Base-by-base conservation (phyloP, 2,113 vertebrate genomes). In the Vidua macroura region DNA sequence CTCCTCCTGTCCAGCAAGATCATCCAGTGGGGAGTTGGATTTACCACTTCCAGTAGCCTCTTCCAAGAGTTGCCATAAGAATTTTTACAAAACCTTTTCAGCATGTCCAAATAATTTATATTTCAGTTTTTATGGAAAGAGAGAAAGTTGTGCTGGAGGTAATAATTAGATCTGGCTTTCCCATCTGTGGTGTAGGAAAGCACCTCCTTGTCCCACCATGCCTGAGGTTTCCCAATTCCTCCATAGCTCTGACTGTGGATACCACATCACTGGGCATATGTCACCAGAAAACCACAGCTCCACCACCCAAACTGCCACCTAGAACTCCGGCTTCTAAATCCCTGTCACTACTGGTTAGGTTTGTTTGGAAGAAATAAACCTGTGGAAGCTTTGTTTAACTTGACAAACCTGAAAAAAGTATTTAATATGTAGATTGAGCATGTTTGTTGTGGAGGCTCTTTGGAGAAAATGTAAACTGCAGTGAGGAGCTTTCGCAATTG, bases 291-390 rank as follows among this genome's bases (percentile, higher is more conserved):
- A 82, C 37, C 84, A 28, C 27, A 85, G 53, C 73, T 52, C 39
- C 67, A 9, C 46, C 82, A 49, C 68, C 69, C 73, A 19, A 72
- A 25, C 27, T 69, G 46, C 83, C 83, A 58, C 41, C 83, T 83
- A 44, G 14, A 80, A 14, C 70, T 90, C 51, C 0, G 0, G 7
- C 49, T 86, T 80, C 46, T 53, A 58, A 88, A 83, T 37, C 85
- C 72, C 88, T 77, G 13, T 92, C 88, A 80, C 92, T 90, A 94
- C 93, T 88, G 70, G 59, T 72, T 85, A 28, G 81, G 22, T 78
- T 59, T 94, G 83, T 74, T 82, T 68, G 75, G 67, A 66, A 73
- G 55, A 66, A 78, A 70, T 60, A 88, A 85, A 28, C 35, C 62
- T 73, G 59, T 21, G 0, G 4, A 74, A 74, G 48, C 60, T 92